Evolutionary conservation across 1,140 invertebrate species (phyloP).

Genomic region (Mylabris phalerata): DNA sequence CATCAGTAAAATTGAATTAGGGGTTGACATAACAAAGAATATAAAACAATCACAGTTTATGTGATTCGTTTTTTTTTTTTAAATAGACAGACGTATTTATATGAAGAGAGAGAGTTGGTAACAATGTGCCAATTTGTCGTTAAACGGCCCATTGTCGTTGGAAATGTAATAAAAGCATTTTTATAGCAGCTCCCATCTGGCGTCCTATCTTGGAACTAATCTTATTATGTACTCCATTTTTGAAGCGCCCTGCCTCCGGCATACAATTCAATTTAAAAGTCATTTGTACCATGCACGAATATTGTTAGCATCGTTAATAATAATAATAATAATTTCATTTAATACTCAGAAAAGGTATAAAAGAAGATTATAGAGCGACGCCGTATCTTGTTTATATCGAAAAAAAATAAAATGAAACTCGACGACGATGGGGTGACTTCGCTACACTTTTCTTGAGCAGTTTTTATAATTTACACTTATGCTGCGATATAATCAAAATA

Average conservation of each 20-base stretch:
- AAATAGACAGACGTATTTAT: too few species aligned
- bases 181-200: conserved; percentile 28
- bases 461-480: neutral
- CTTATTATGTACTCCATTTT: conserved; percentile 41
- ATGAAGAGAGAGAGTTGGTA: conserved; percentile 19
- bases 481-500: neutral
- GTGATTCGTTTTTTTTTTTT: neutral
- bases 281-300: conserved; percentile 40
- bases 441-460: conserved; percentile 5
- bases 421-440: conserved; percentile 6
- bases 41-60: conserved; percentile 28
- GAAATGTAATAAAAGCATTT: conserved; percentile 21
- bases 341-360: conserved; percentile 24
- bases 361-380: conserved; percentile 27
- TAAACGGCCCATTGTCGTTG: conserved; percentile 35
- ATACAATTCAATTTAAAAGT: conserved; percentile 41
- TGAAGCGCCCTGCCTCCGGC: conserved; percentile 34
- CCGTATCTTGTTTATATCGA: conserved; percentile 30
- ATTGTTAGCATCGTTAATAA: conserved; percentile 41
- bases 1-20: conserved; percentile 29
- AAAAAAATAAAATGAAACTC: conserved; percentile 18
- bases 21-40: conserved; percentile 24
- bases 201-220: conserved; percentile 40
- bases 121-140: conserved; percentile 39
- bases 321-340: conserved; percentile 41